Conservation (phyloP, 53 echinoderm and acorn worm species). For the Paracentrotus lividus region DNA sequence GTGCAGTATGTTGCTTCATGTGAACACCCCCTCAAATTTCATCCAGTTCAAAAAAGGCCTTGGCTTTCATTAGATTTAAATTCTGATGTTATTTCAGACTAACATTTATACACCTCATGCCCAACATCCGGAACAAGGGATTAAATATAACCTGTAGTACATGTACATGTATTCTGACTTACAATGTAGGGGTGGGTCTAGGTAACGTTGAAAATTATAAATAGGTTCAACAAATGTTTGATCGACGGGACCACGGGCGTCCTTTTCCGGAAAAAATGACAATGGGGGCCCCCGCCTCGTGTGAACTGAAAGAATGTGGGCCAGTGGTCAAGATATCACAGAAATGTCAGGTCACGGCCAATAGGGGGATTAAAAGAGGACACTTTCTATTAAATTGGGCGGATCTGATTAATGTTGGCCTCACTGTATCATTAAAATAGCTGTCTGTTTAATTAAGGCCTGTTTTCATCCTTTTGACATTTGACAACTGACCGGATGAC, state of each 20-base stretch:
- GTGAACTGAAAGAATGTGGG: neutral
- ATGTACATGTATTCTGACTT: neutral
- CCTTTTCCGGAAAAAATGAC: neutral
- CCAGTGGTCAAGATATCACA: neutral
- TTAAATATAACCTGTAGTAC: neutral
- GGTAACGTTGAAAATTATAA: neutral
- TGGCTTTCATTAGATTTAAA: neutral
- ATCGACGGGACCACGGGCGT: neutral
- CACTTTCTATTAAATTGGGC: slow-evolving; percentile 4
- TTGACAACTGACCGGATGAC: neutral
- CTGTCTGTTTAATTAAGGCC: neutral
- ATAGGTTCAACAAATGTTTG: neutral
- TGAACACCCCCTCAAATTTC: no score
- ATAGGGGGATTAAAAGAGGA: slow-evolving; percentile 2
- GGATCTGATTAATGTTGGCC: slow-evolving; percentile 29
- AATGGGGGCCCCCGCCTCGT: neutral
- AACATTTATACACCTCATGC: neutral
- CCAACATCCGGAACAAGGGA: neutral
- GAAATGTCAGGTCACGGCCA: slow-evolving; percentile 27
- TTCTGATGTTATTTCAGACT: neutral
- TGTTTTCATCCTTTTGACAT: neutral
- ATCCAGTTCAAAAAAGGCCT: neutral
- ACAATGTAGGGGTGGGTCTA: neutral
- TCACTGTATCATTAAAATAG: neutral
- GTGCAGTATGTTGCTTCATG: no score